Evolutionary conservation across 2,888 invertebrate species (phyloP), one percentile per base, ranked within the genome.

Genomic region (Tenodera sinensis): DNA sequence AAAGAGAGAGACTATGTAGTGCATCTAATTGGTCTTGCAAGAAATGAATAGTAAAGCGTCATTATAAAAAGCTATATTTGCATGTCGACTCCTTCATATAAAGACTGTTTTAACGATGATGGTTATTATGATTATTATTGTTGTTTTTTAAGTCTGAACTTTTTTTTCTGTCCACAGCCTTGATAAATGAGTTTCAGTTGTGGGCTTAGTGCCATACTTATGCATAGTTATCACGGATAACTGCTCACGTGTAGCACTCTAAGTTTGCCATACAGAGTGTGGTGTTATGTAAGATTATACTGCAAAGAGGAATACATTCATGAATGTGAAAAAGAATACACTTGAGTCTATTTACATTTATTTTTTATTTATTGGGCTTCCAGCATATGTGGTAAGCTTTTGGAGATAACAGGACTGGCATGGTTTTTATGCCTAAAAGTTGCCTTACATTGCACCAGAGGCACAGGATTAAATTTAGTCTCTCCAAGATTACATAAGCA

Each of bases 111-210:
- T 71, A 71, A 71, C 25, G 54, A 71, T 71, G 34, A 82, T 87
- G 83, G 25, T 87, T 87, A 82, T 82, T 87, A 54, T 81, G 71
- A 87, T 54, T 54, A 81, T 86, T 71, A 86, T 28, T 71, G 28
- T 86, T 71, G 81, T 71, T 85, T 87, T 87, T 87, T 87, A 87
- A 87, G 87, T 71, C 87, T 86, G 83, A 82, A 71, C 30, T 82
- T 87, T 87, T 71, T 42, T 12, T 28, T 85, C 54, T 47, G 87
- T 87, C 87, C 83, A 83, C 81, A 87, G 87, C 83, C 34, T n/a
- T 87, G 83, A 87, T 87, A 71, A 28, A 30, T 84, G 84, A 30
- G 14, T 86, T 86, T 54, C 30, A 47, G 28, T 86, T 86, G 86
- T 86, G 86, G 86, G 30, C 28, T 28, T 15, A 86, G 86, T 86